phyloP scores from a whole-genome alignment of 2,113 vertebrate species.

The Himantopus leucocephalus region DNA sequence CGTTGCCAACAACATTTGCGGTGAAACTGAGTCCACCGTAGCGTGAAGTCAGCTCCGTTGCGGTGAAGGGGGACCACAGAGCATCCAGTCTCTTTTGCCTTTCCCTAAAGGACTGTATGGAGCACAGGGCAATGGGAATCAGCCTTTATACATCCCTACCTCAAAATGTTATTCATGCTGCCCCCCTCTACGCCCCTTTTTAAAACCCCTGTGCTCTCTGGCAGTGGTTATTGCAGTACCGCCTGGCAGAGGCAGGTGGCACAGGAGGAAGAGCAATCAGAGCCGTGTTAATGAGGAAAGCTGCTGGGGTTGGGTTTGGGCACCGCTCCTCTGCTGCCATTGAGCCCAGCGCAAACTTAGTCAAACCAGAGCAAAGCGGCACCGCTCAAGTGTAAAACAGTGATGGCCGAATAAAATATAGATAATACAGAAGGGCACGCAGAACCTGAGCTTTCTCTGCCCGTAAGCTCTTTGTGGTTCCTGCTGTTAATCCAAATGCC shows the following conservation, averaged over 20 bases:
- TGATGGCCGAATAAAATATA: neutral
- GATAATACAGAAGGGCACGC: neutral
- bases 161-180: neutral
- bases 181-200: neutral
- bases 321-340: neutral
- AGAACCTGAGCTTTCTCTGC: neutral
- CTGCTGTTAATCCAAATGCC: neutral
- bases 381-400: neutral
- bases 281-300: neutral
- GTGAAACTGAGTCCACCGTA: rapidly evolving
- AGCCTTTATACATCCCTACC: neutral
- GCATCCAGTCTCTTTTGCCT: neutral
- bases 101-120: too few relatives aligned
- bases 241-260: neutral
- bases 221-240: neutral
- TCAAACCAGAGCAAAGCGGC: neutral
- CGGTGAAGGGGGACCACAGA: neutral
- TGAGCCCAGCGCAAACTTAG: neutral
- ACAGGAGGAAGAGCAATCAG: neutral
- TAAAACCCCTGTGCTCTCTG: neutral
- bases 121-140: neutral
- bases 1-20: neutral
- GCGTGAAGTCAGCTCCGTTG: neutral
- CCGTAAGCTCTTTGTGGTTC: neutral
- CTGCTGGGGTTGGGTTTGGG: neutral